Base-by-base conservation (phyloP, 64 coral and sea anemone species). In the Trachythela sp. region DNA sequence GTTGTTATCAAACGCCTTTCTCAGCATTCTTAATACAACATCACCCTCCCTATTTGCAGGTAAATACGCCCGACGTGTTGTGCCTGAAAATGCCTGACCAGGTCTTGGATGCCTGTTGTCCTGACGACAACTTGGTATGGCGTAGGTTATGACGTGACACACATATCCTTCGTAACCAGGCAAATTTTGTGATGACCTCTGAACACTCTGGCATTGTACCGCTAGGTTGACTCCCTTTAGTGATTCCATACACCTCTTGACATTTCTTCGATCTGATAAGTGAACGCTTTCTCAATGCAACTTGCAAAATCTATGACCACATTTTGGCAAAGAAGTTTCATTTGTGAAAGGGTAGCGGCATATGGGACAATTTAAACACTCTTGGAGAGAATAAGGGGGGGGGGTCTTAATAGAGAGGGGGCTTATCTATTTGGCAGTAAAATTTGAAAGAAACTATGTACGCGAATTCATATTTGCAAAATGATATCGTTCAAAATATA, bases 1-100 rank as follows among this genome's bases (percentile, higher is more conserved):
- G 0, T 49, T 40, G 31, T 70, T 76, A 89, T 89, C 87, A 89
- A 89, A 89, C 2, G 87, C 87, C 11, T 49, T 89, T 40, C 68
- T 88, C 56, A 88, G 35, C 87, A 88, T 20, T 41, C 70, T 22
- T 33, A 87, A 24, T 24, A 87, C 85, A 10, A 48, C 85, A 15
- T 60, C 48, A 14, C 85, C 85, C 30, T 88, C 87, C 3, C 24
- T 40, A 40, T 35, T 76, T 22, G 56, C 68, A 22, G 87, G 87
- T 29, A 89, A 35, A 77, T 31, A 77, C 5, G 87, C 87, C 40
- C 31, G 68, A 48, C 87, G 87, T n/a, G 38, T 50, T 37, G 87
- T 89, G 40, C 87, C 87, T 32, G 36, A 48, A 36, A 68, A 89
- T 48, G n/a, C 36, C 40, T 89, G 87, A 48, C 88, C 45, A 30